Conservation (phyloP, 1,140 invertebrate species). For the Cydia amplana region DNA sequence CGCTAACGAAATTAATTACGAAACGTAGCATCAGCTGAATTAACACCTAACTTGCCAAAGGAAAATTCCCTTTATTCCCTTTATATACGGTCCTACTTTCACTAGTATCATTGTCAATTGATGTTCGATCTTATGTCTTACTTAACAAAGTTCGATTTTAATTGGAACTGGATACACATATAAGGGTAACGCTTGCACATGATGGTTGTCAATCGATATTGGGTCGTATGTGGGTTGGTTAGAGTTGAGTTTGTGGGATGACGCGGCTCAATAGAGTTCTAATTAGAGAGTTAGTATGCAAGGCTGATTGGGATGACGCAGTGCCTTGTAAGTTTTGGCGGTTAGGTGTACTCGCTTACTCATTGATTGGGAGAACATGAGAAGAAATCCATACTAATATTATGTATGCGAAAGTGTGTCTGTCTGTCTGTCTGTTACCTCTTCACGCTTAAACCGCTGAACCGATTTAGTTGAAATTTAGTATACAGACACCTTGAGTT, state of each 20-base stretch:
- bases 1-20: constrained; percentile 26
- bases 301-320: constrained; percentile 12
- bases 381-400: background rate
- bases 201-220: background rate
- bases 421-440: no score
- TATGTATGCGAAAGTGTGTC: no score
- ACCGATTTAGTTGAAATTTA: no score
- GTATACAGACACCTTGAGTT: no score
- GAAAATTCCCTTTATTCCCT: background rate
- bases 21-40: constrained; percentile 10
- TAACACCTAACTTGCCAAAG: background rate
- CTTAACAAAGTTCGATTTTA: background rate
- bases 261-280: constrained; percentile 8
- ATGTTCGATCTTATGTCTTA: background rate
- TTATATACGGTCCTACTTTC: background rate
- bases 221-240: background rate
- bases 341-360: background rate
- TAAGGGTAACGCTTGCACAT: background rate
- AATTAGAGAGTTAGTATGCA: constrained; percentile 19
- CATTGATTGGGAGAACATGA: background rate
- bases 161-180: background rate
- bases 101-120: background rate
- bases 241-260: background rate
- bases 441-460: no score
- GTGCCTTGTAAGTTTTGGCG: constrained; percentile 13